phyloP scores from a whole-genome alignment of 2,113 vertebrate genomes.

The human (Homo sapiens) region GRCh38 chr5:52771001-52771500 shows the following conservation, averaged over 20 bases:
- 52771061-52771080: not conserved
- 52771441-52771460: not conserved
- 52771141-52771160: not conserved
- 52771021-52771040: not conserved
- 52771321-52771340: not conserved
- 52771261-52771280: not conserved
- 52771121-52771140: not conserved
- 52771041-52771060: not conserved
- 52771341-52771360: not conserved
- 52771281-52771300: not conserved
- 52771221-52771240: not conserved
- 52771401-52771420: not conserved
- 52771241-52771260: not conserved
- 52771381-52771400: not conserved
- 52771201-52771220: not conserved
- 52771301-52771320: not conserved
- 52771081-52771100: not conserved
- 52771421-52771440: not conserved
- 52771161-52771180: not conserved
- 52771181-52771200: not conserved
- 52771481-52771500: not conserved
- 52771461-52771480: not conserved
- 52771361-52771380: not conserved
- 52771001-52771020: too few relatives aligned
- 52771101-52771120: slow-evolving; percentile 3